Evolutionary conservation across 2,113 vertebrate species (phyloP), one percentile per base, ranked within the genome.

Genomic region (Athene cunicularia): DNA sequence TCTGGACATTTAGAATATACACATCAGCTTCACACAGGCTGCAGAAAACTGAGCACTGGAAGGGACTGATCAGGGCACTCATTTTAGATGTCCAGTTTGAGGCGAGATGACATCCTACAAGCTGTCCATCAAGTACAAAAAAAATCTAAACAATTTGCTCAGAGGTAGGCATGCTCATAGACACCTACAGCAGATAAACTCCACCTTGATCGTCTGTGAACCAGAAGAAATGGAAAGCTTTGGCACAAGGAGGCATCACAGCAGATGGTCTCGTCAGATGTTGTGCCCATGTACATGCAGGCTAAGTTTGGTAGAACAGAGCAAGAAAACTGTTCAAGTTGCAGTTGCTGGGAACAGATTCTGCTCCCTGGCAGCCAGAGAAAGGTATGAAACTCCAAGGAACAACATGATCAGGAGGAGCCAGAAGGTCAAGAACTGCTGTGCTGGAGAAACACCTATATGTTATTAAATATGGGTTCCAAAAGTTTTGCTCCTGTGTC

Each of bases 261-360:
- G 64, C 49, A 88, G n/a, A 62, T 27, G 50, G n/a, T 20, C 82
- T 76, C 16, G 6, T 64, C 60, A 55, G 67, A 30, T 32, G 33
- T 37, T 91, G 43, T 24, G 33, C 37, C 68, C 4, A 0, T 9
- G 59, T 32, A 60, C 11, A 1, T 0, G 5, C 32, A 62, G 45
- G 33, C 80, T 90, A 58, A 56, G 28, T 60, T 22, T 77, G 37
- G 37, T 53, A 86, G 47, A 86, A 43, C 12, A 67, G 43, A 83
- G 63, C 0, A 4, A 50, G 55, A 86, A 81, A 47, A 28, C n/a
- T 67, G 11, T 53, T 84, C 1, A 1, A n/a, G 24, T 27, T 55
- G 9, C 43, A 56, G 24, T 33, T 55, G 9, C 43, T 64, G 30
- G 32, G 59, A 73, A 74, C 3, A 59, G 37, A 16, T 84, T 86